phyloP scores from a whole-genome alignment of 2,888 invertebrate genomes.

The Lasioglossum marginatum region DNA sequence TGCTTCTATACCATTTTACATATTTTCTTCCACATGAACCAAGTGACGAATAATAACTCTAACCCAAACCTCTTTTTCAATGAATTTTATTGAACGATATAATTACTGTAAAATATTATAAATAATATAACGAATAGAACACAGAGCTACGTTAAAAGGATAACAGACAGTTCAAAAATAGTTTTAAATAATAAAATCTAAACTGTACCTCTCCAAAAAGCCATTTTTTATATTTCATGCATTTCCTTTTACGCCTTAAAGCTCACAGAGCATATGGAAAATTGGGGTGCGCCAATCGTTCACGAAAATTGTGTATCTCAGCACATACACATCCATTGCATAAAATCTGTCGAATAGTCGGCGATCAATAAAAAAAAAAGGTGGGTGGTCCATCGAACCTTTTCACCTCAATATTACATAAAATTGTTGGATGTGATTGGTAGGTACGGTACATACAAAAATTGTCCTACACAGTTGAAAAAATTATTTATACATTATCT shows the following conservation, averaged over 20 bases:
- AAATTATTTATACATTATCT: neutral
- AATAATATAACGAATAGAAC: neutral
- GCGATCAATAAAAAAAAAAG: conserved; percentile 1
- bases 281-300: neutral
- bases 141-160: neutral
- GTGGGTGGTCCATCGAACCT: neutral
- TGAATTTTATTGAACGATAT: neutral
- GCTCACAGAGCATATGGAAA: neutral
- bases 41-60: neutral
- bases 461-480: neutral
- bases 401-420: neutral
- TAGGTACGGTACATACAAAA: neutral
- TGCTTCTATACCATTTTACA: neutral
- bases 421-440: neutral
- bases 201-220: neutral
- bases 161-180: neutral
- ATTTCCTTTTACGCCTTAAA: neutral
- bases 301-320: neutral
- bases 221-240: neutral
- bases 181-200: neutral
- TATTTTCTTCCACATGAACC: neutral
- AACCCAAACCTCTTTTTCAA: neutral
- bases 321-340: neutral
- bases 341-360: neutral
- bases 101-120: neutral